Conservation (phyloP, 1,140 invertebrate species). For the Magallana gigas region DNA sequence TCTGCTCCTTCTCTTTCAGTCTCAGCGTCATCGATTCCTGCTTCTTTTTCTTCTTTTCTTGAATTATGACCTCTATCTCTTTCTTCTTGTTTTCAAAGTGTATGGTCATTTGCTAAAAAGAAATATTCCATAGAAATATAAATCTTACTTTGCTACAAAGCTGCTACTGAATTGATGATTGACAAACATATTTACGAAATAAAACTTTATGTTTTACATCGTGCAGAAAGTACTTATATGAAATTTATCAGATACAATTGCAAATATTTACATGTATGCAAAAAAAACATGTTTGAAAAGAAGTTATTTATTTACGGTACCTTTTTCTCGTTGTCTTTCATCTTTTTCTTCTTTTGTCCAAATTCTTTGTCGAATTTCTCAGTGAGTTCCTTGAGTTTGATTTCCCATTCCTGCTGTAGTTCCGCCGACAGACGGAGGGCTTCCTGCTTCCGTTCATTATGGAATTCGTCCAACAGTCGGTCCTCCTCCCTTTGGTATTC, state of each 20-base stretch:
- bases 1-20: slow-evolving; percentile 76
- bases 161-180: too few relatives aligned
- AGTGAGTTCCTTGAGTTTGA: slow-evolving; percentile 75
- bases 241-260: too few relatives aligned
- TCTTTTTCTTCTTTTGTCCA: slow-evolving; percentile 73
- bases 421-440: slow-evolving; percentile 73
- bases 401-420: slow-evolving; percentile 78
- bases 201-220: too few relatives aligned
- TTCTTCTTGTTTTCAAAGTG: slow-evolving; percentile 78
- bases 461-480: slow-evolving; percentile 72
- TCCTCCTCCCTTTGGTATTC: slow-evolving; percentile 76
- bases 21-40: slow-evolving; percentile 74
- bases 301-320: slow-evolving; percentile 50
- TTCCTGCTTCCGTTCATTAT: slow-evolving; percentile 69
- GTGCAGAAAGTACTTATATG: too few relatives aligned
- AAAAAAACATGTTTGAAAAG: too few relatives aligned
- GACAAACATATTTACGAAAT: too few relatives aligned
- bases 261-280: too few relatives aligned
- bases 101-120: slow-evolving; percentile 71
- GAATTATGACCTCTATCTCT: slow-evolving; percentile 75
- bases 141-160: too few relatives aligned
- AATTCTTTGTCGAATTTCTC: slow-evolving; percentile 74
- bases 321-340: slow-evolving; percentile 73
- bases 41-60: slow-evolving; percentile 73
- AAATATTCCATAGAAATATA: neutral